A percentile compares a stretch with the other conserved stretches of the same genome.
Conservation (phyloP, 2,888 invertebrate genomes). For the Corythucha ciliata region DNA sequence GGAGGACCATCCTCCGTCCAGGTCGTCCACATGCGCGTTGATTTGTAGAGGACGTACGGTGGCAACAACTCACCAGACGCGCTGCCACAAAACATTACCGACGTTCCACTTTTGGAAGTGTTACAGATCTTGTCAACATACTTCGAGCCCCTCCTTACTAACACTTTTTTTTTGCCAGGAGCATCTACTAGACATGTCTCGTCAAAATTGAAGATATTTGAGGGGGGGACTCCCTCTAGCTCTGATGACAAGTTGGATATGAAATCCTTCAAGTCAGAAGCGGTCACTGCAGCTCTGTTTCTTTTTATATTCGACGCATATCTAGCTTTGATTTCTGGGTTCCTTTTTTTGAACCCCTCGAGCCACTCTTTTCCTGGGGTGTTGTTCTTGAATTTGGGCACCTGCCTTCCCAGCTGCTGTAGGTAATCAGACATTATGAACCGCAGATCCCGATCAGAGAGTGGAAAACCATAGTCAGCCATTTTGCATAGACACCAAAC, state of each 20-base stretch:
- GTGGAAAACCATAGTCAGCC: conserved; percentile 9
- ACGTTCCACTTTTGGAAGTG: conserved; percentile 38
- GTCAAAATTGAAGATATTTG: conserved; percentile 20
- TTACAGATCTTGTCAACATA: conserved; percentile 30
- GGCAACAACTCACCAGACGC: conserved; percentile 40
- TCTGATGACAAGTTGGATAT: conserved; percentile 11
- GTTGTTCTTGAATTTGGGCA: conserved; percentile 8
- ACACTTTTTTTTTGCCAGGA: conserved; percentile 19
- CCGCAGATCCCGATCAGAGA: conserved; percentile 1
- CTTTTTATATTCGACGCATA: conserved; percentile 16
- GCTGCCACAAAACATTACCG: conserved; percentile 41
- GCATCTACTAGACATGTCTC: conserved; percentile 20
- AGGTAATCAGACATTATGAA: conserved; percentile 7
- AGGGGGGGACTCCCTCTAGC: conserved; percentile 9
- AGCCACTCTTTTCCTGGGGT: conserved; percentile 20
- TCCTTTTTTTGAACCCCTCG: conserved; percentile 12
- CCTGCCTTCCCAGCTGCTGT: background rate
- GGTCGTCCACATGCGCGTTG: conserved; percentile 39
- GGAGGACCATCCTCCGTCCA: conserved; percentile 41
- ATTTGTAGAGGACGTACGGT: conserved; percentile 42
- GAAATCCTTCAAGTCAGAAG: conserved; percentile 4
- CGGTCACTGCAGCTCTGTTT: conserved; percentile 17
- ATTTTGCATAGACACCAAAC: conserved; percentile 6
- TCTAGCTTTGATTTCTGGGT: conserved; percentile 17
- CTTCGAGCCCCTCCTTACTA: conserved; percentile 6